Base-by-base conservation (phyloP, 30 jellyfish, hydroid and myxozoan genomes). In the Phacellophora camtschatica region DNA sequence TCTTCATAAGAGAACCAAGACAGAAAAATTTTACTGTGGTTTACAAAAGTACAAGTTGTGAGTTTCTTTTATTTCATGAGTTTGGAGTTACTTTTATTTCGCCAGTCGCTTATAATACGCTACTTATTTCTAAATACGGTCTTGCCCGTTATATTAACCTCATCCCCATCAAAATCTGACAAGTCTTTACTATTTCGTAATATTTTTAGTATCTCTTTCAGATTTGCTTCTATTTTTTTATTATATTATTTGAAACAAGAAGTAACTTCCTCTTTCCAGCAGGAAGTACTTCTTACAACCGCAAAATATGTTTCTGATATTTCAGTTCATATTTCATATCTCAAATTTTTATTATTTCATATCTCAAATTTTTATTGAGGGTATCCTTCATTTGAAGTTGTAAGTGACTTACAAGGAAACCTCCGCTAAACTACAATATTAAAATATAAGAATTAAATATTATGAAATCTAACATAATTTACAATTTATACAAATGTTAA, bases 221-320 rank as follows among this genome's bases (percentile, higher is more conserved):
- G 71, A 56, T 56, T 4, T 56, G 71, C 71, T 56, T 56, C 71
- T 34, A 56, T 4, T 3, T 56, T 34, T 56, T 56, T 56, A 53
- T 53, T 53, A 22, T 53, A 53, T 19, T 53, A 53, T 53, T 53
- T n/a, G 68, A 53, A 53, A 53, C 19, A 5, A 5, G 28, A 8
- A 53, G 18, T 53, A 53, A 53, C 68, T 53, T 53, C 68, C 18
- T 53, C 32, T 53, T 53, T 5, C 68, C 68, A 53, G 68, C 68
- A 53, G 68, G 68, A 53, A 53, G 68, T 53, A 53, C 68, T 53
- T 53, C 68, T n/a, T 53, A 22, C 68, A 53, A 7, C 68, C 68
- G 68, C 68, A 53, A 24, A 53, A 53, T 53, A n/a, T 53, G 68
- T 53, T 53, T 53, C 68, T 53, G 68, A 24, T 53, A 53, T 53